Conservation (phyloP, 1,140 invertebrate genomes). For the Diploscapter pachys region DNA sequence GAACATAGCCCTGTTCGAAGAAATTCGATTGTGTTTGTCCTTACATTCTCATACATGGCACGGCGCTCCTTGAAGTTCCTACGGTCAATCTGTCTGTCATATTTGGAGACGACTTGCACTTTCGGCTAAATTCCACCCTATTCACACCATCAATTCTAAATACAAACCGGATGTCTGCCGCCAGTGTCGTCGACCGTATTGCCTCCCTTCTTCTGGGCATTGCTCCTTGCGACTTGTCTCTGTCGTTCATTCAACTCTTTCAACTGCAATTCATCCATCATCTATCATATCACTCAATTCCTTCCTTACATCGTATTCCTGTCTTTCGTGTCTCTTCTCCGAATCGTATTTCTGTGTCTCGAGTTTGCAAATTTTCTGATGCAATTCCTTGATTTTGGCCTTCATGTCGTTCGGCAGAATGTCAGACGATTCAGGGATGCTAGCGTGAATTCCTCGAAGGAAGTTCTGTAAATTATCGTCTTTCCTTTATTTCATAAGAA, state of each 20-base stretch:
- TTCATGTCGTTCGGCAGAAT: conserved; percentile 74
- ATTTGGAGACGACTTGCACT: conserved; percentile 97
- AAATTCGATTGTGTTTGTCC: conserved; percentile 2
- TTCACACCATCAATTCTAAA: not conserved
- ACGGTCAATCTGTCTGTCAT: conserved; percentile 68
- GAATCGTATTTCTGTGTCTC: conserved; percentile 99
- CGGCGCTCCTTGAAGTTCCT: conserved; percentile 57
- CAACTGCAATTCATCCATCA: conserved; percentile 70
- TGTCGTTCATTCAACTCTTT: conserved; percentile 97
- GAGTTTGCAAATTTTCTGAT: conserved; percentile 88
- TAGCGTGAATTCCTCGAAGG: conserved; percentile 18
- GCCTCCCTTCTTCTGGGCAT: conserved; percentile 91
- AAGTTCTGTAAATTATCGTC: conserved; percentile 13
- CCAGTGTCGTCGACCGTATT: conserved; percentile 71
- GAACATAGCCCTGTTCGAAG: conserved; percentile 15
- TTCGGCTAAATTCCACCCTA: conserved; percentile 72
- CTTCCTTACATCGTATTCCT: conserved; percentile 91
- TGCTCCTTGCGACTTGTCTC: conserved; percentile 91
- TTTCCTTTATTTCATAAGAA: conserved; percentile 2
- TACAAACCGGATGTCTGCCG: conserved; percentile 25
- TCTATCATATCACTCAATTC: not conserved
- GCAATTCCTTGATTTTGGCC: conserved; percentile 76
- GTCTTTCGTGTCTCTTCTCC: conserved; percentile 95
- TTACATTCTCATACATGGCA: conserved; percentile 57
- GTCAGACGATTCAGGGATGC: conserved; percentile 6